Evolutionary conservation across 64 coral and sea anemone genomes (phyloP).

Genomic region (Montipora foliosa): DNA sequence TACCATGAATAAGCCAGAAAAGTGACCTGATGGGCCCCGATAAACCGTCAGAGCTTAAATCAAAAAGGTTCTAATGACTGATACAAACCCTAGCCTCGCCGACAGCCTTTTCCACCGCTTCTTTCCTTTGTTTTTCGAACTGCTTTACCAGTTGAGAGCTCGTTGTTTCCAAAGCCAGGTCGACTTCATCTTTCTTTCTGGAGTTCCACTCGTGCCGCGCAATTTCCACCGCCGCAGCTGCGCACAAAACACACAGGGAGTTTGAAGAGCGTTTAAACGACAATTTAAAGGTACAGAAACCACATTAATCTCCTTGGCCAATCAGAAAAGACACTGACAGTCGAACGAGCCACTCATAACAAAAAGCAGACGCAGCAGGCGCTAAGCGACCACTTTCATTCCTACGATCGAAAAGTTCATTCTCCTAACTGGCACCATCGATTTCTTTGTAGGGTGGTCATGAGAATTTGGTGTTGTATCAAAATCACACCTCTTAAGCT

Average conservation of each 20-base stretch:
- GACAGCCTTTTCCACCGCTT: conserved; percentile 73
- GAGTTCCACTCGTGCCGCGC: conserved; percentile 47
- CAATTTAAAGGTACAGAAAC: too few relatives aligned
- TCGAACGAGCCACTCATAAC: background rate
- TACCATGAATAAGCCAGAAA: too few relatives aligned
- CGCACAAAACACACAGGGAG: background rate
- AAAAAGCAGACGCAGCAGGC: background rate
- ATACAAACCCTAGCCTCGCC: conserved; percentile 62
- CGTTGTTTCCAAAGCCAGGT: conserved; percentile 49
- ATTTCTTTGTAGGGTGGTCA: too few relatives aligned
- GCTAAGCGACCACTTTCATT: too few relatives aligned
- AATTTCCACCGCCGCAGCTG: conserved; percentile 67
- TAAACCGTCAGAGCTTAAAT: too few relatives aligned
- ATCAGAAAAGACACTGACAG: background rate
- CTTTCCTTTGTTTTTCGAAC: conserved; percentile 71
- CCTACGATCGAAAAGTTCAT: too few relatives aligned
- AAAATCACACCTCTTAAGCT: too few relatives aligned
- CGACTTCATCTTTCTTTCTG: conserved; percentile 55
- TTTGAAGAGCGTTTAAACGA: too few relatives aligned
- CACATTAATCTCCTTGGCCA: background rate
- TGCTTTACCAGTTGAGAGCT: conserved; percentile 56
- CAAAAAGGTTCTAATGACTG: background rate
- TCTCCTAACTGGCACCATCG: too few relatives aligned
- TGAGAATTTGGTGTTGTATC: too few relatives aligned
- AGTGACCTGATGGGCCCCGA: too few relatives aligned